Evolutionary conservation across 2,888 invertebrate genomes (phyloP).

Genomic region (Sussaba pulchella): DNA sequence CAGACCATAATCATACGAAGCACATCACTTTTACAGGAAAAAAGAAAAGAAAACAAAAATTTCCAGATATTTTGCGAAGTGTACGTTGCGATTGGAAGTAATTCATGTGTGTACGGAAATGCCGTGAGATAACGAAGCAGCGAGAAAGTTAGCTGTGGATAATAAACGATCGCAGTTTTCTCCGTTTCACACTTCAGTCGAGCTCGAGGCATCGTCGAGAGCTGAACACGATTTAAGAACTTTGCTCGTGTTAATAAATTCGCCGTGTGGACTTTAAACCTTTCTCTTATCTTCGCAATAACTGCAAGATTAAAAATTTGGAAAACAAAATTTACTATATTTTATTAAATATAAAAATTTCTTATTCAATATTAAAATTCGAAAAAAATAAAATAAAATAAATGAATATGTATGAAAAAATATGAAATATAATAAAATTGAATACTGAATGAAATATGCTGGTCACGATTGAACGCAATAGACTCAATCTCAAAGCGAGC

Average conservation of each 20-base stretch:
- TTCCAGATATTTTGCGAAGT: neutral
- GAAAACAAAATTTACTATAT: neutral
- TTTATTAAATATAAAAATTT: neutral
- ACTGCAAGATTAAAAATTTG: neutral
- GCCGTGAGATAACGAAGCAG: neutral
- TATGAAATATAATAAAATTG: neutral
- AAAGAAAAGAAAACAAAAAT: neutral
- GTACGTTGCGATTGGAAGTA: neutral
- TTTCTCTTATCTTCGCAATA: neutral
- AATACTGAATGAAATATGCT: neutral
- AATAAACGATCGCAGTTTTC: neutral
- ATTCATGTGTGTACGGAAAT: neutral
- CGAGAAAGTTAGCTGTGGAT: neutral
- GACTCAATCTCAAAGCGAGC: neutral
- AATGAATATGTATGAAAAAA: no score
- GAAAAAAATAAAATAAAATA: no score
- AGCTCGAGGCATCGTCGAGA: neutral
- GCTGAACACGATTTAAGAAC: constrained; percentile 6
- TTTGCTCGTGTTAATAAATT: constrained; percentile 18
- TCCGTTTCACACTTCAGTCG: constrained; percentile 13
- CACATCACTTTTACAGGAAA: no score
- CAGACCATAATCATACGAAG: neutral
- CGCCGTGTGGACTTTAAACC: neutral
- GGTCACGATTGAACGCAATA: neutral
- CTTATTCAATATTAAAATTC: no score